Evolutionary conservation across 2,797 vertebrate species (phyloP), one percentile per base, ranked within the genome.

Genomic region (Esox lucius): DNA sequence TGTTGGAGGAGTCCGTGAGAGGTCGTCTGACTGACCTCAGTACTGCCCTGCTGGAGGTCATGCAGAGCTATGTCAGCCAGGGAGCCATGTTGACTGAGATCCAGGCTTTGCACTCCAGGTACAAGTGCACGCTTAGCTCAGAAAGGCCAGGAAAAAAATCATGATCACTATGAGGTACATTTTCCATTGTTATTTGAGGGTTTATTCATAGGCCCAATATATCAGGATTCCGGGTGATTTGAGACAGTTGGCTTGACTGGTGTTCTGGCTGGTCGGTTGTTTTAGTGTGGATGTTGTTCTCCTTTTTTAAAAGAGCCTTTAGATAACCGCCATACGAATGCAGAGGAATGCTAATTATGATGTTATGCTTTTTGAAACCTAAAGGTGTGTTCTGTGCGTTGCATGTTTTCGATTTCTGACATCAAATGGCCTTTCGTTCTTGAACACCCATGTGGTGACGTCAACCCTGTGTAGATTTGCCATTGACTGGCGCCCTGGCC

Each of bases 401-500:
- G 48, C 48, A 12, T 17, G 48, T 51, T 19, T 19, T 33, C 33
- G 2, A 33, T 31, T 31, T 64, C 61, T 31, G 22, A 16, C 61
- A 31, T 64, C 1, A 26, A 26, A 31, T 16, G 3, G 13, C 2
- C 31, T 11, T 42, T 7, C 0, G 7, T 42, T 33, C 16, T 33
- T 22, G 3, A 17, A 19, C n/a, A 19, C 3, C 11, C 11, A 7
- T 19, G 33, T 46, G 39, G 39, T 68, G 67, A 19, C 19, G 3
- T 33, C 11, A 4, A 17, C 26, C n/a, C 8, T 71, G 3, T 66
- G 3, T 75, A 95, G 94, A 42, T 95, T 92, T 15, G 91, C 94
- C 19, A 93, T 95, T 7, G 94, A 95, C 86, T 95, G 94, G 94
- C 78, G 80, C 46, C 91, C 93, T 0, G 76, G 87, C 8, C 86